Percentiles rank a stretch among this genome's conserved stretches.
phyloP scores from a whole-genome alignment of 2,888 invertebrate species.

The Brachylomia viminalis region DNA sequence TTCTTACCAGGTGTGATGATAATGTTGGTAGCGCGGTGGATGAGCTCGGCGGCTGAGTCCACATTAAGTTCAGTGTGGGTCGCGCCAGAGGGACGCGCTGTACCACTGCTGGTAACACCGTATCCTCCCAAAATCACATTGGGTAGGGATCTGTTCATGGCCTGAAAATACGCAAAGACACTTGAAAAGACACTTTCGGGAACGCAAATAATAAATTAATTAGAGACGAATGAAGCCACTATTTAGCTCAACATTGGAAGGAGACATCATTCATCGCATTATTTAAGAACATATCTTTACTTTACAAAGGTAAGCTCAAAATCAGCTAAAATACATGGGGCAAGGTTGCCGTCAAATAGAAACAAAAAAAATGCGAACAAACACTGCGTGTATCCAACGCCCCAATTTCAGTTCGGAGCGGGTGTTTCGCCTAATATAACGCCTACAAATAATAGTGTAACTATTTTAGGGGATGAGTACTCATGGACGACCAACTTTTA shows the following conservation, averaged over 20 bases:
- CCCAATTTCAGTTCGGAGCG: neutral
- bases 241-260: neutral
- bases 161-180: conserved; percentile 79
- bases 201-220: neutral
- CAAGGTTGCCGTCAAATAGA: neutral
- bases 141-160: conserved; percentile 95
- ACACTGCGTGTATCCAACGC: neutral
- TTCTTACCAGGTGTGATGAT: conserved; percentile 95
- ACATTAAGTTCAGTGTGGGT: conserved; percentile 95
- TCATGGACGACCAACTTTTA: neutral
- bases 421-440: neutral
- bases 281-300: neutral
- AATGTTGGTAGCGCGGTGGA: conserved; percentile 94
- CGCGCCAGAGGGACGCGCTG: conserved; percentile 94
- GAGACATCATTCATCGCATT: neutral
- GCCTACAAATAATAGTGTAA: neutral
- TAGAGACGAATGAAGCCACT: neutral
- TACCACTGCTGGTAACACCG: conserved; percentile 94
- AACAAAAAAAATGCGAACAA: neutral
- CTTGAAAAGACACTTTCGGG: neutral
- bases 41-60: conserved; percentile 94
- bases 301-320: neutral
- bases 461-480: neutral
- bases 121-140: conserved; percentile 97
- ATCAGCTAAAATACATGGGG: neutral